Percentiles rank a stretch among this genome's conserved stretches.
These are phyloP conservation scores for Drosophila testacea DNA, from an alignment of 2,888 invertebrate genomes.

Conservation along the genomic window DNA sequence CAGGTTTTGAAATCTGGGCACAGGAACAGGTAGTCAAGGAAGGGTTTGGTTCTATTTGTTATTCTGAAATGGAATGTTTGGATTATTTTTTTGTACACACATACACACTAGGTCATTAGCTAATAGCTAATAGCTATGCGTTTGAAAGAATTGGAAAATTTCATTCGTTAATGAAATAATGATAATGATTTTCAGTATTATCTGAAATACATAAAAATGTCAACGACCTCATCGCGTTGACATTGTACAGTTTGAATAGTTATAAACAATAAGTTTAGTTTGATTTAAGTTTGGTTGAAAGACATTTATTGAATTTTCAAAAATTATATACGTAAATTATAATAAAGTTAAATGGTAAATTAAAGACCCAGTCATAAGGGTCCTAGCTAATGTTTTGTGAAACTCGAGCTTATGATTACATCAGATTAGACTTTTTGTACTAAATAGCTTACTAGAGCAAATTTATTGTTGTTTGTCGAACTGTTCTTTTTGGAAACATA, in stretches of 20 bases:
- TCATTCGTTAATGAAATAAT: slow-evolving; percentile 6
- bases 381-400: slow-evolving; percentile 35
- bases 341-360: slow-evolving; percentile 40
- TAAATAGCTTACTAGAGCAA: not conserved
- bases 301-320: slow-evolving; percentile 41
- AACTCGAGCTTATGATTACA: not conserved
- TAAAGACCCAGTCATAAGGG: slow-evolving; percentile 46
- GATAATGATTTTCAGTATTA: not conserved
- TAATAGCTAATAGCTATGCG: too few relatives aligned
- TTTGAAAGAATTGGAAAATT: slow-evolving; percentile 1
- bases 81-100: slow-evolving; percentile 10
- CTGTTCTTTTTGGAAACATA: not conserved
- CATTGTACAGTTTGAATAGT: not conserved
- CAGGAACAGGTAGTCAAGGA: slow-evolving; percentile 62
- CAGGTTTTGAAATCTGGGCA: slow-evolving; percentile 58
- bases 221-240: not conserved
- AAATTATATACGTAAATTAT: not conserved
- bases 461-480: not conserved
- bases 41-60: slow-evolving; percentile 48
- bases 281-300: slow-evolving; percentile 40
- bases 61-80: slow-evolving; percentile 44
- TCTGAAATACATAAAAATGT: not conserved
- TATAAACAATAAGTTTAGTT: not conserved
- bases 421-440: not conserved
- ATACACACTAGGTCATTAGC: not conserved